A percentile compares a stretch with the other conserved stretches of the same genome.
phyloP scores from a whole-genome alignment of 2,888 invertebrate genomes.

The Tyria jacobaeae region DNA sequence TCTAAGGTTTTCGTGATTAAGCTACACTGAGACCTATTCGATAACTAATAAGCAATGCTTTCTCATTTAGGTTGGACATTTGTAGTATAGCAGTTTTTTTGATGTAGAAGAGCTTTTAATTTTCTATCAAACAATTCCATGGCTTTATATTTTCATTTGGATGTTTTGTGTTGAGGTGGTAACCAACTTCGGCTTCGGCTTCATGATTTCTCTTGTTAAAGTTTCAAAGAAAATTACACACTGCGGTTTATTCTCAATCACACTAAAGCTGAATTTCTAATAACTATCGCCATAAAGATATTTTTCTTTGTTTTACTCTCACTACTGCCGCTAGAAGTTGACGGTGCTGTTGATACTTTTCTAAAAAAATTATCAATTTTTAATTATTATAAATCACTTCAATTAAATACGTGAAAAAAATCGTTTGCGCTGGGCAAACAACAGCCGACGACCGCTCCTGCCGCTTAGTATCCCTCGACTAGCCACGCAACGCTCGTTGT shows the following conservation, averaged over 20 bases:
- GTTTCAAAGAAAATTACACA: constrained; percentile 30
- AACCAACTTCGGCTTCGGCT: background rate
- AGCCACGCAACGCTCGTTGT: no score
- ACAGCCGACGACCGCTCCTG: no score
- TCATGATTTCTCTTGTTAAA: constrained; percentile 19
- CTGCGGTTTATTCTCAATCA: constrained; percentile 28
- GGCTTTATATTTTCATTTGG: constrained; percentile 31
- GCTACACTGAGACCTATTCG: constrained; percentile 20
- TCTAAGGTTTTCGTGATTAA: constrained; percentile 44
- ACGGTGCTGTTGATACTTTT: constrained; percentile 27
- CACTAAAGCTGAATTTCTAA: constrained; percentile 26
- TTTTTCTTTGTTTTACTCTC: constrained; percentile 15
- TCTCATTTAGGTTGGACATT: constrained; percentile 34
- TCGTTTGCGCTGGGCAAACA: no score
- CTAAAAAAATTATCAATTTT: constrained; percentile 32
- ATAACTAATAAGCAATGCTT: constrained; percentile 23
- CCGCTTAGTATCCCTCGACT: no score
- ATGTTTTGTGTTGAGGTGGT: constrained; percentile 20
- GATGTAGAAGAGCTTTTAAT: constrained; percentile 26
- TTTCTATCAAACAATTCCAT: constrained; percentile 30
- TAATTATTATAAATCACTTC: background rate
- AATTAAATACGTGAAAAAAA: no score
- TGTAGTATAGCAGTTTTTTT: constrained; percentile 11
- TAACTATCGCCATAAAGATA: constrained; percentile 26
- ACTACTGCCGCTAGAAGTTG: constrained; percentile 19